Evolutionary conservation across 1,140 invertebrate genomes (phyloP).

Genomic region (Nylanderia fulva): DNA sequence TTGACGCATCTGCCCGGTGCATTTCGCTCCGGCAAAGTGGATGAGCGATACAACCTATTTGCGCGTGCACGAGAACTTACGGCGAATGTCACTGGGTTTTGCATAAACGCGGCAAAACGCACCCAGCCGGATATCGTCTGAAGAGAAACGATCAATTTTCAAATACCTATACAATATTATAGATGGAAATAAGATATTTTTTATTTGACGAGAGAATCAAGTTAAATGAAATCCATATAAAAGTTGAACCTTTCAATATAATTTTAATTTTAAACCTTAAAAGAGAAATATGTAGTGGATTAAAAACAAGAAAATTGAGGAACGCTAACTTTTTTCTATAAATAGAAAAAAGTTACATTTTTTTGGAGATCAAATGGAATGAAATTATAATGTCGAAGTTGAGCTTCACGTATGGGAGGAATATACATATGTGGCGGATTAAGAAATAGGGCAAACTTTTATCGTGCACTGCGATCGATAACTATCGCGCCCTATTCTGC

Average conservation of each 20-base stretch:
- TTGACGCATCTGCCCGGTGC: constrained; percentile 65
- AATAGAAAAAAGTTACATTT: neutral
- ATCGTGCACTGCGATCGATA: constrained; percentile 30
- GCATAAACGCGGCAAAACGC: neutral
- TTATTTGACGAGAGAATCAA: neutral
- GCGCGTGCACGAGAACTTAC: constrained; percentile 20
- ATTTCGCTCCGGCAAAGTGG: constrained; percentile 66
- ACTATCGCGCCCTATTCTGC: constrained; percentile 39
- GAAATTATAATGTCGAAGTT: neutral
- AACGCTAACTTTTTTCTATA: too few species aligned
- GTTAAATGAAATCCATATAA: neutral
- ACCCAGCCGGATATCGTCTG: neutral
- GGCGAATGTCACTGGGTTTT: constrained; percentile 34
- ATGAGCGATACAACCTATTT: constrained; percentile 57
- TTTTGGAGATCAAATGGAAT: neutral
- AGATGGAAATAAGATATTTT: neutral
- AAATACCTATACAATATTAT: too few species aligned
- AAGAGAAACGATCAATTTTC: constrained; percentile 13
- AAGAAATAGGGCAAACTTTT: constrained; percentile 45
- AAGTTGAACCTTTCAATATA: neutral
- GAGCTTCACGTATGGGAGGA: neutral
- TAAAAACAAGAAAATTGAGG: neutral
- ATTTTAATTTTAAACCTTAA: neutral
- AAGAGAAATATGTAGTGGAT: neutral
- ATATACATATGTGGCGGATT: neutral